Evolutionary conservation across 2,797 vertebrate species (phyloP), one percentile per base, ranked within the genome.

Genomic region (Rhyacichthys aspro): DNA sequence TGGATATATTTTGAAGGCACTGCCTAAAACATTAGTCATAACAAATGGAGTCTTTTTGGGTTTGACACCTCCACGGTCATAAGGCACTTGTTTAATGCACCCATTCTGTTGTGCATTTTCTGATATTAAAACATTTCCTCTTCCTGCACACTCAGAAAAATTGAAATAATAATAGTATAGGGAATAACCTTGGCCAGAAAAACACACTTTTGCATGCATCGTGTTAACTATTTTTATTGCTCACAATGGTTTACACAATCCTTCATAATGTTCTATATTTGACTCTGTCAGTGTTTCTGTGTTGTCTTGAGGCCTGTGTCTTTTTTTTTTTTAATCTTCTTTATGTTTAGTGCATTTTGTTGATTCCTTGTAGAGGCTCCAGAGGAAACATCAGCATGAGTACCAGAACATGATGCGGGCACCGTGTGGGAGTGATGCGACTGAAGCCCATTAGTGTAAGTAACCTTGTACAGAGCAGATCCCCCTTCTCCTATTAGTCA

Each of bases 401-500:
- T 70, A 61, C 60, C 42, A 62, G 78, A 83, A 84, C 58, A 37
- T 60, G 47, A 53, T 16, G 81, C 86, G 70, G 85, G 84, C 34
- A 83, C 79, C 60, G 37, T 60, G 68, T 70, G 34, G 79, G 74
- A 72, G 58, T 18, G 62, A 77, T 44, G 11, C 32, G 32, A 63
- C 74, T 49, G 32, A 63, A 49, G 70, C 53, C 71, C 19, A 1
- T 11, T 41, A 70, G 72, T 55, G 73, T 81, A 28, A 33, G 53
- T 85, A 70, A 70, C 79, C 79, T 69, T 79, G 67, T 52, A 60
- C 73, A 64, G 72, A 39, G 4, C 54, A 73, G 69, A 78, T 2
- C 67, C 79, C 73, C 52, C 79, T 67, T 62, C 33, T 36, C 47
- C 57, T 70, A 67, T 55, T 59, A 71, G 86, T 93, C 93, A 94